Conservation (phyloP, 2,888 invertebrate genomes). For the Tenthredo distinguenda region DNA sequence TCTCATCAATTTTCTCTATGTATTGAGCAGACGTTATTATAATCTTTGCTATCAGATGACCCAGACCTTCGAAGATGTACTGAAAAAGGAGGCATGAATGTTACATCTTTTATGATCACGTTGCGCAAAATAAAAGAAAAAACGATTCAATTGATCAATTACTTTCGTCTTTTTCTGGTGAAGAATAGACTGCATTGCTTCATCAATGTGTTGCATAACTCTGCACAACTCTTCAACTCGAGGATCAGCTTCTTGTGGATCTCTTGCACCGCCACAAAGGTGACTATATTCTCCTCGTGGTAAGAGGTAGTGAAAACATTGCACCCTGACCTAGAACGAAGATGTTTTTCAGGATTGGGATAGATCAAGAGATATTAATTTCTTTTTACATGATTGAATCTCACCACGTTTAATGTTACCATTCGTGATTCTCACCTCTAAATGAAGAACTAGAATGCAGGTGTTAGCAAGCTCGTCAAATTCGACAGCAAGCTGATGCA, state of each 20-base stretch:
- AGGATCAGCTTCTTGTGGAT: slow-evolving; percentile 88
- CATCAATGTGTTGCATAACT: slow-evolving; percentile 88
- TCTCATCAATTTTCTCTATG: slow-evolving; percentile 89
- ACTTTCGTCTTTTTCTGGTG: slow-evolving; percentile 90
- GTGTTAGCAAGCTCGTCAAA: slow-evolving; percentile 95
- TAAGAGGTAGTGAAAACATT: slow-evolving; percentile 95
- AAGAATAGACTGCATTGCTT: slow-evolving; percentile 87
- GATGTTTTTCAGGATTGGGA: not conserved
- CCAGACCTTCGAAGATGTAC: slow-evolving; percentile 95
- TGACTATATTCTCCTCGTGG: slow-evolving; percentile 77
- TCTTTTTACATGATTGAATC: not conserved
- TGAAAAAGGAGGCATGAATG: slow-evolving; percentile 74
- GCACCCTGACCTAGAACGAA: slow-evolving; percentile 87
- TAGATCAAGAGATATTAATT: not conserved
- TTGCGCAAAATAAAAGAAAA: not conserved
- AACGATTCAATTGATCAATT: slow-evolving; percentile 67
- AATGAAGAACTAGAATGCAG: slow-evolving; percentile 93
- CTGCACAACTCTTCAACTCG: slow-evolving; percentile 89
- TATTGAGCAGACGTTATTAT: slow-evolving; percentile 90
- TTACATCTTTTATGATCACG: not conserved
- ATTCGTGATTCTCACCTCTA: slow-evolving; percentile 85
- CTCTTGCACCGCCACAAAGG: slow-evolving; percentile 80
- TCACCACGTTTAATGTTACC: not conserved
- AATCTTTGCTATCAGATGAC: slow-evolving; percentile 89
- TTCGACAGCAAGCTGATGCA: slow-evolving; percentile 86